Conservation (phyloP, 2,888 invertebrate genomes). For the Volucella bombylans region DNA sequence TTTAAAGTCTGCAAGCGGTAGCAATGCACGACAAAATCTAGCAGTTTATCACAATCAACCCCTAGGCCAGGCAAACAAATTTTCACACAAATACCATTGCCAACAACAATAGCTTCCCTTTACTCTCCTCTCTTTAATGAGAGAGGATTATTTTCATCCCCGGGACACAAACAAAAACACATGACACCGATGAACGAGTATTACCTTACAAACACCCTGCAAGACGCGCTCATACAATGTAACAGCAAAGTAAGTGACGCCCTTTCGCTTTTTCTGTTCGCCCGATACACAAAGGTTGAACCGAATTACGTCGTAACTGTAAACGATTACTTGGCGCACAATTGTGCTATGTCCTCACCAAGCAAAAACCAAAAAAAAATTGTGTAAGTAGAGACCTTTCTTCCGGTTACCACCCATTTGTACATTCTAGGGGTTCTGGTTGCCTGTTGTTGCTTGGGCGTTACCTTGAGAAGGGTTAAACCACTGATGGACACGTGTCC, state of each 20-base stretch:
- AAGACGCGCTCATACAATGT: slow-evolving; percentile 75
- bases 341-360: slow-evolving; percentile 17
- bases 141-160: slow-evolving; percentile 30
- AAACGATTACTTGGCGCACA: slow-evolving; percentile 75
- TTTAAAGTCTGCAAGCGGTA: background rate
- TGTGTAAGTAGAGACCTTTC: slow-evolving; percentile 9
- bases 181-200: background rate
- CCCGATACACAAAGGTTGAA: slow-evolving; percentile 81
- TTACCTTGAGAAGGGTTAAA: slow-evolving; percentile 83
- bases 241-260: slow-evolving; percentile 79
- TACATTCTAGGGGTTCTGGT: slow-evolving; percentile 75
- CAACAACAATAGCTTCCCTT: background rate
- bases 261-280: slow-evolving; percentile 75
- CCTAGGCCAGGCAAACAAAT: background rate
- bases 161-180: no score
- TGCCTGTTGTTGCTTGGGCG: slow-evolving; percentile 82
- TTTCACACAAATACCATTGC: background rate
- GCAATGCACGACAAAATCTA: background rate
- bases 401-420: slow-evolving; percentile 41
- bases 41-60: slow-evolving; percentile 6
- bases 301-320: slow-evolving; percentile 83
- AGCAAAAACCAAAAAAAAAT: slow-evolving; percentile 42
- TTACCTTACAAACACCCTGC: background rate
- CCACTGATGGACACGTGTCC: slow-evolving; percentile 82
- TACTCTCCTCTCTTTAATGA: no score